Percentiles rank a stretch among this genome's conserved stretches.
Evolutionary conservation across 2,888 invertebrate genomes (phyloP).

Genomic region (Prostheceraeus crozeri): DNA sequence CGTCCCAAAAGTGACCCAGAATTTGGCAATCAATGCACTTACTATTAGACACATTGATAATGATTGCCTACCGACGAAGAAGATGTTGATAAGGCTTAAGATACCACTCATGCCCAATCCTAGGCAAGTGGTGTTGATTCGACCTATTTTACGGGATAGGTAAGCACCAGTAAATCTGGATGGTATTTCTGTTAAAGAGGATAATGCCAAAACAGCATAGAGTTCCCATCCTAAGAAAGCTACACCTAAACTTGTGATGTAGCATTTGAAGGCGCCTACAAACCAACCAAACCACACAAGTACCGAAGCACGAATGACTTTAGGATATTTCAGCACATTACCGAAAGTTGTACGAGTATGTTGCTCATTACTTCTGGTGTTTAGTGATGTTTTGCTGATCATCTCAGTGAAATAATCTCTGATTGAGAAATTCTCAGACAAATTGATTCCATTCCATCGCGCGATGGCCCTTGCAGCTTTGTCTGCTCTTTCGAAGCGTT

Average conservation of each 20-base stretch:
- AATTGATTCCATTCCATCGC: neutral
- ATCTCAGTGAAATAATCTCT: neutral
- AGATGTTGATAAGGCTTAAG: neutral
- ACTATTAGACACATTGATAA: neutral
- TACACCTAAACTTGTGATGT: neutral
- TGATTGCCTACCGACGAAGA: neutral
- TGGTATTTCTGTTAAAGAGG: slow-evolving; percentile 14
- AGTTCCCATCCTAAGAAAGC: slow-evolving; percentile 1
- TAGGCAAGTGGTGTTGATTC: neutral
- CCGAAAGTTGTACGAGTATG: no score
- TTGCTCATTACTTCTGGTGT: no score
- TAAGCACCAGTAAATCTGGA: slow-evolving; percentile 9
- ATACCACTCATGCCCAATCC: slow-evolving; percentile 19
- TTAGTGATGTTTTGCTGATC: neutral
- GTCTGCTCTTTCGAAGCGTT: slow-evolving; percentile 19
- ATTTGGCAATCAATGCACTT: neutral
- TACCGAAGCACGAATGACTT: neutral
- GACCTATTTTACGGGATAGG: neutral
- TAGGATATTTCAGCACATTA: slow-evolving; percentile 12
- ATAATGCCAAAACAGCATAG: neutral
- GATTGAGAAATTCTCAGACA: slow-evolving; percentile 5
- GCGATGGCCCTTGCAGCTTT: slow-evolving; percentile 10
- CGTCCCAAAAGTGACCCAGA: no score
- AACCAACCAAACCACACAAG: slow-evolving; percentile 25
- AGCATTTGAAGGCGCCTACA: no score